Conservation (phyloP, 2,113 vertebrate genomes). For the Agapornis roseicollis region DNA sequence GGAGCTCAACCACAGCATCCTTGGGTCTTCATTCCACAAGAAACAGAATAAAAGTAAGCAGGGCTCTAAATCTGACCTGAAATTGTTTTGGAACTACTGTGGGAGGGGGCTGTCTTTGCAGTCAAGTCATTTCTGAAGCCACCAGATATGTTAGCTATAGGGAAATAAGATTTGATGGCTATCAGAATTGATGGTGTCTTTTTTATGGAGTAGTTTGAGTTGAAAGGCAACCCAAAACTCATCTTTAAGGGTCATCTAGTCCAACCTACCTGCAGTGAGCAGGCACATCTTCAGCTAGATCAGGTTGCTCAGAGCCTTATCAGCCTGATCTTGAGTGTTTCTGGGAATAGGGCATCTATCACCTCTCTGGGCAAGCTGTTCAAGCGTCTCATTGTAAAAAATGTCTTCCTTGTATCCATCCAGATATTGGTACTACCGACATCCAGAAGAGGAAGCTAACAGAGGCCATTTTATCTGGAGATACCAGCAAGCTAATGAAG, state of each 20-base stretch:
- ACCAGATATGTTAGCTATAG: background rate
- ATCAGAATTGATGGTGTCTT: background rate
- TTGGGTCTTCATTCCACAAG: background rate
- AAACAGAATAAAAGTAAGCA: background rate
- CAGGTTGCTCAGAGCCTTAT: background rate
- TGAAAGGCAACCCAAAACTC: background rate
- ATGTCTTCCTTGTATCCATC: background rate
- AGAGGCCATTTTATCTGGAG: conserved; percentile 88
- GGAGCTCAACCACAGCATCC: background rate
- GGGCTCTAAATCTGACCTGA: background rate
- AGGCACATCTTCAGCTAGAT: background rate
- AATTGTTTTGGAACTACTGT: background rate
- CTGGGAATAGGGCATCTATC: background rate
- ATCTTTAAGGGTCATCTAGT: background rate
- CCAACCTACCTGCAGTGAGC: background rate
- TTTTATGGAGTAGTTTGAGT: background rate
- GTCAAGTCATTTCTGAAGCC: background rate
- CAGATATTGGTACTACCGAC: conserved; percentile 86
- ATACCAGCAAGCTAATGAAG: conserved; percentile 94
- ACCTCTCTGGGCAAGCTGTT: background rate
- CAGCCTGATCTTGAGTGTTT: background rate
- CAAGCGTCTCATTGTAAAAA: background rate
- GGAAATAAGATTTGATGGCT: background rate
- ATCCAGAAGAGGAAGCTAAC: conserved; percentile 90
- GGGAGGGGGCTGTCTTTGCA: background rate